phyloP scores from a whole-genome alignment of 1,140 invertebrate genomes.

The Tigriopus japonicus region DNA sequence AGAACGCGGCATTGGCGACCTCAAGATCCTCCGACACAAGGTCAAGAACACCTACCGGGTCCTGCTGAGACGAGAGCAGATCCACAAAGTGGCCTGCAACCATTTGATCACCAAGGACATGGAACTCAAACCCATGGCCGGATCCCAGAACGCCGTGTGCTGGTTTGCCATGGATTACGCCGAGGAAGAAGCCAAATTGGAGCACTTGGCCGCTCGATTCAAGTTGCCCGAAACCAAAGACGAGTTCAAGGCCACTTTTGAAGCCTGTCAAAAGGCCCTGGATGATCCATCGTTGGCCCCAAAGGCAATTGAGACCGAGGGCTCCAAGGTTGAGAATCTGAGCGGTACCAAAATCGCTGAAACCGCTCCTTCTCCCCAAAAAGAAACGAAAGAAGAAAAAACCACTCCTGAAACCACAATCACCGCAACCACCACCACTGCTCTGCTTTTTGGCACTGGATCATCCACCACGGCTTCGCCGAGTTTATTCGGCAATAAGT shows the following conservation, averaged over 20 bases:
- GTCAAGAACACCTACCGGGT: constrained; percentile 43
- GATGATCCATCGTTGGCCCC: constrained; percentile 18
- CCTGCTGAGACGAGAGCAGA: constrained; percentile 54
- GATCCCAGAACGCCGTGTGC: constrained; percentile 45
- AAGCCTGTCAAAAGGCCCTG: constrained; percentile 46
- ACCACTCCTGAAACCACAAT: background rate
- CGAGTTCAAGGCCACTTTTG: constrained; percentile 39
- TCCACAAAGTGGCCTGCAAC: constrained; percentile 33
- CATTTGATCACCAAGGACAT: constrained; percentile 35
- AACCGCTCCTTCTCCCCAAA: background rate
- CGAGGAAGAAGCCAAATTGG: constrained; percentile 37
- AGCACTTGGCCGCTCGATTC: constrained; percentile 39
- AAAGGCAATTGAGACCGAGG: no score
- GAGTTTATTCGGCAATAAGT: no score
- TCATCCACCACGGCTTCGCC: no score
- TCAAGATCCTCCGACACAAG: constrained; percentile 46
- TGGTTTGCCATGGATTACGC: constrained; percentile 61
- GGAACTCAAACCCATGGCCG: constrained; percentile 39
- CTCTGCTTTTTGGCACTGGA: background rate
- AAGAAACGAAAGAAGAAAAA: background rate
- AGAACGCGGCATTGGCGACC: constrained; percentile 57
- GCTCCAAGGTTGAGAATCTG: no score
- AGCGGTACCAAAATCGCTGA: background rate
- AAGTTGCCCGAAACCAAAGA: constrained; percentile 36
- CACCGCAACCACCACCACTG: background rate